Percentiles rank a stretch among this genome's conserved stretches.
phyloP scores from a whole-genome alignment of 2,113 vertebrate genomes.

The Ondatra zibethicus region DNA sequence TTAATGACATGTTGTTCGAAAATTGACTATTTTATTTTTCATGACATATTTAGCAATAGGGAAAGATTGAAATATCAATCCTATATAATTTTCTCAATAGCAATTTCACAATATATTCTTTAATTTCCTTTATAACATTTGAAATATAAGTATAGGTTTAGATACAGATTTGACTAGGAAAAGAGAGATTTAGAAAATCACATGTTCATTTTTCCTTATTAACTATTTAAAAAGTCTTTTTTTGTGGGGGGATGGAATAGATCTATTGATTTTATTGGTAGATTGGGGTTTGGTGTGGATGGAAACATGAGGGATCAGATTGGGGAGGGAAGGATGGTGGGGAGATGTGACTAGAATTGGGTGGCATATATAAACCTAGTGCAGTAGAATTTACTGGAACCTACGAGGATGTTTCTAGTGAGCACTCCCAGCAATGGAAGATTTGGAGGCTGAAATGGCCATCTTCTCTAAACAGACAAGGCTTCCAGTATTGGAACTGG shows the following conservation, averaged over 20 bases:
- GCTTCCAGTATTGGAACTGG: background rate
- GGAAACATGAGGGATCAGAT: background rate
- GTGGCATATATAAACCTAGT: background rate
- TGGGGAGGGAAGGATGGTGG: background rate
- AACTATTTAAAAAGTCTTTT: background rate
- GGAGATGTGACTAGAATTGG: background rate
- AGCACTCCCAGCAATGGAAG: background rate
- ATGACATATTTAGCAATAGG: background rate
- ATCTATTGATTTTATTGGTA: background rate
- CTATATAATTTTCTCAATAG: background rate
- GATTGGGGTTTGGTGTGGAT: too few relatives aligned
- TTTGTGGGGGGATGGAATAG: background rate
- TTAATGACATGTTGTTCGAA: background rate
- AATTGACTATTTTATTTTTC: background rate
- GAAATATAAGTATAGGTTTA: background rate
- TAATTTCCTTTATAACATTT: background rate
- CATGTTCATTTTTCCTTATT: background rate
- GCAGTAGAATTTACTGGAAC: too few relatives aligned
- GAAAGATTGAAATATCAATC: background rate
- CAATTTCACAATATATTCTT: background rate
- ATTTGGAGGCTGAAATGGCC: background rate
- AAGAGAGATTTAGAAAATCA: background rate
- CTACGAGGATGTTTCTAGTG: background rate
- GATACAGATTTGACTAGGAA: background rate
- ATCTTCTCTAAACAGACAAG: background rate